Base-by-base conservation (phyloP, 2,113 vertebrate genomes). In the Athene noctua region DNA sequence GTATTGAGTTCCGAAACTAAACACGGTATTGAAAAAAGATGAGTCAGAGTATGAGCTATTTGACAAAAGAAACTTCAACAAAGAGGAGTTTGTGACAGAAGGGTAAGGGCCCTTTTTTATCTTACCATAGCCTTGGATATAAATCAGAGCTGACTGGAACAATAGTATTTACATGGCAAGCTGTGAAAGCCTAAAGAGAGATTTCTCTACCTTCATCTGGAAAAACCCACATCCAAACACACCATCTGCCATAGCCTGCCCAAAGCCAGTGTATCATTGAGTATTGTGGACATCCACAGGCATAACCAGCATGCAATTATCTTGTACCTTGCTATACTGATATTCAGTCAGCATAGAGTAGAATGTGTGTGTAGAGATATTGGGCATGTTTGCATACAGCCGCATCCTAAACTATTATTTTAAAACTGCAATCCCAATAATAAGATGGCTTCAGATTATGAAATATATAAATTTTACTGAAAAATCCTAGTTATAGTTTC, bases 151-250 rank as follows among this genome's bases (percentile, higher is more conserved):
- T 96, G 95, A 94, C 91, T 6, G 4, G 83, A 91, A 97, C 75
- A 94, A 96, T 89, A 86, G 90, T 91, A 68, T 88, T 96, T 97
- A 91, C 89, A 96, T 66, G 92, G 92, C 96, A 97, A 98, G 96
- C 96, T 98, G 97, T 97, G 96, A 97, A 95, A 96, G 94, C 86
- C 94, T 94, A 96, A 97, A 97, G 81, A 96, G 92, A 96, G 95
- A 96, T 94, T 97, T 97, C 95, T 95, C 94, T 80, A 91, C 91
- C 95, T 94, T 97, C 96, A 97, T 96, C 96, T 96, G 88, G 82
- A 97, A 94, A 95, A 96, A 58, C 72, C 71, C 96, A 61, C 96
- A 97, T 97, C 96, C 95, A 98, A 97, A 95, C 93, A 66, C 88
- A 5, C 97, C 96, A 98, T 97, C 97, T 97, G 94, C 95, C 96